Conservation (phyloP, 2,888 invertebrate species). For the Ectobius pallidus region DNA sequence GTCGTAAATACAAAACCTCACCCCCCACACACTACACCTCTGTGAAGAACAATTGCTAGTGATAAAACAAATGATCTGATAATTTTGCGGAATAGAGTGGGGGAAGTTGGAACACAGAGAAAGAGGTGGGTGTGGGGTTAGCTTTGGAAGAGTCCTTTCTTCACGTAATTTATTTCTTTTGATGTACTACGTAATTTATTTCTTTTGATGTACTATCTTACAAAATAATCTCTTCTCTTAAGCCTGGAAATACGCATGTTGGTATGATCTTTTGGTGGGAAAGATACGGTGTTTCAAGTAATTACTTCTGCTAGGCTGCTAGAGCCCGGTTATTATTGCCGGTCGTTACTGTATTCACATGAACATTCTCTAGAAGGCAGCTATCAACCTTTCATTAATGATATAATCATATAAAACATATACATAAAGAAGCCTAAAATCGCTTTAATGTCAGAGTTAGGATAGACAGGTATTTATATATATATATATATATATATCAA, state of each 20-base stretch:
- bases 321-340: background rate
- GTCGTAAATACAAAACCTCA: background rate
- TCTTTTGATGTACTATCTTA: background rate
- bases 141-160: background rate
- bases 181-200: too few species aligned
- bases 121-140: too few species aligned
- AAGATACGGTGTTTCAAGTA: background rate
- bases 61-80: constrained; percentile 10
- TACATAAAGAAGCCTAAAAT: too few species aligned
- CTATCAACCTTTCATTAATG: background rate
- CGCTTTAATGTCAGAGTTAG: too few species aligned
- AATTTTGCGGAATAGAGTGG: background rate
- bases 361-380: background rate
- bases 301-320: background rate
- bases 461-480: too few species aligned
- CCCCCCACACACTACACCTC: too few species aligned
- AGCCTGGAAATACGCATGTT: background rate
- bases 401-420: background rate
- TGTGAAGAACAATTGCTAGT: background rate
- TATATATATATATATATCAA: too few species aligned
- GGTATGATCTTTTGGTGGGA: background rate
- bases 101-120: background rate
- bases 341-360: background rate
- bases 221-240: background rate
- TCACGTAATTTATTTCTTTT: background rate